Base-by-base conservation (phyloP, 2,797 vertebrate species). In the Sphenopsis melanotis region DNA sequence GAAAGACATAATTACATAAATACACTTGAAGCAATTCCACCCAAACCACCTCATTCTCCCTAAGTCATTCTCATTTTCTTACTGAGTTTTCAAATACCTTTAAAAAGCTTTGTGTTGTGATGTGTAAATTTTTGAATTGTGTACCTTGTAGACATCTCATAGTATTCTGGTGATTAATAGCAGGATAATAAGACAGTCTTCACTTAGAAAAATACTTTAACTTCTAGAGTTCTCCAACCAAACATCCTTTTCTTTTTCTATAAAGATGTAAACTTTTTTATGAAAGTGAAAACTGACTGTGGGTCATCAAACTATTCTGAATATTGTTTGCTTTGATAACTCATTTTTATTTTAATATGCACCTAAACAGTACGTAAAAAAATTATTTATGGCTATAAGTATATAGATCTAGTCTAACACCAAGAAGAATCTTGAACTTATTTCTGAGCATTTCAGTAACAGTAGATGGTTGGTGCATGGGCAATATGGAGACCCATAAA, bases 61-160 rank as follows among this genome's bases (percentile, higher is more conserved):
- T 64, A 94, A 94, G 68, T 82, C 47, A 52, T 90, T 95, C 55
- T 87, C 30, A 83, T 94, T 94, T 66, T 65, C 59, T 92, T 94
- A 75, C 68, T 92, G 69, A 96, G 87, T 86, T 96, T 87, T 88
- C 70, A 95, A 70, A 94, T 95, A 71, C 26, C 53, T 83, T 96
- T 96, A 83, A 90, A 96, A 96, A 70, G 34, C 42, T 64, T 55
- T 61, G 42, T n/a, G 30, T 91, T 91, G 71, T 77, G 78, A 37
- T 84, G 79, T 72, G 68, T 94, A 89, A 78, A 8, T 89, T 94
- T 87, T 78, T 95, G 61, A 78, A 86, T 79, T 92, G 46, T 85
- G 72, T 79, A 77, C 34, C 39, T 83, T 60, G 53, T 56, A 93
- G 81, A 76, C 36, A 84, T 56, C 32, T 82, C 42, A 83, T 41